Evolutionary conservation across 2,113 vertebrate genomes (phyloP).

Genomic region (Phyllopteryx taeniolatus): DNA sequence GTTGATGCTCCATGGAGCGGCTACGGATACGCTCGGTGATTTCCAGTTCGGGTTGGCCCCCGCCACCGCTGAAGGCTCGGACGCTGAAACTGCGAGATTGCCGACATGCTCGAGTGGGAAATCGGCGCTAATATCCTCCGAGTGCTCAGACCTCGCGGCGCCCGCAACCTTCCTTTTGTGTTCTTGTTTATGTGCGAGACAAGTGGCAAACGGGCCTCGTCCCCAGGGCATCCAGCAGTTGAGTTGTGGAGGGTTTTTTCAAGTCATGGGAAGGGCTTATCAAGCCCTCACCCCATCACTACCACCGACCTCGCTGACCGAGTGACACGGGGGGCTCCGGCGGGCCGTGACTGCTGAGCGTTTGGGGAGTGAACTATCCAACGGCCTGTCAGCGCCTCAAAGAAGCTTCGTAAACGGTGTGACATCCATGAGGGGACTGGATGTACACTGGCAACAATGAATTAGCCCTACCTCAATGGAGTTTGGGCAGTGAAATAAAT

Average conservation of each 20-base stretch:
- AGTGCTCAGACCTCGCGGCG: constrained; percentile 41
- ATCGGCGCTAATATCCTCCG: constrained; percentile 63
- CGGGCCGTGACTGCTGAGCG: constrained; percentile 52
- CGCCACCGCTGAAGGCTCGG: constrained; percentile 56
- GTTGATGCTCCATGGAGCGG: constrained; percentile 35
- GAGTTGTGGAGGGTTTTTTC: constrained; percentile 29
- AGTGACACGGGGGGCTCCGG: constrained; percentile 46
- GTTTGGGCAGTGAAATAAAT: not conserved
- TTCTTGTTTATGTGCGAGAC: constrained; percentile 27
- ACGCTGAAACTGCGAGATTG: constrained; percentile 55
- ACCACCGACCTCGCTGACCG: constrained; percentile 32
- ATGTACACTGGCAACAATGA: not conserved
- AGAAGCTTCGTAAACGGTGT: not conserved
- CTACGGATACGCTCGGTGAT: constrained; percentile 53
- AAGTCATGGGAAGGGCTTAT: constrained; percentile 39
- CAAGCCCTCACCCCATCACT: constrained; percentile 1
- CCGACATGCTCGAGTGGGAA: constrained; percentile 59
- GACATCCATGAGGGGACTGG: not conserved
- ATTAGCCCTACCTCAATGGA: not conserved
- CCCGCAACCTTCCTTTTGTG: constrained; percentile 14
- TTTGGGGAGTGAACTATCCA: constrained; percentile 51
- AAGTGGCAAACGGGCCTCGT: not conserved
- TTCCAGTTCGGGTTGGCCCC: constrained; percentile 32
- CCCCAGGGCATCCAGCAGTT: not conserved
- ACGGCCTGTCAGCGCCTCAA: constrained; percentile 43